Percentiles rank a stretch among this genome's conserved stretches.
Evolutionary conservation across 2,888 invertebrate species (phyloP).

Genomic region (Zeuzera pyrina): DNA sequence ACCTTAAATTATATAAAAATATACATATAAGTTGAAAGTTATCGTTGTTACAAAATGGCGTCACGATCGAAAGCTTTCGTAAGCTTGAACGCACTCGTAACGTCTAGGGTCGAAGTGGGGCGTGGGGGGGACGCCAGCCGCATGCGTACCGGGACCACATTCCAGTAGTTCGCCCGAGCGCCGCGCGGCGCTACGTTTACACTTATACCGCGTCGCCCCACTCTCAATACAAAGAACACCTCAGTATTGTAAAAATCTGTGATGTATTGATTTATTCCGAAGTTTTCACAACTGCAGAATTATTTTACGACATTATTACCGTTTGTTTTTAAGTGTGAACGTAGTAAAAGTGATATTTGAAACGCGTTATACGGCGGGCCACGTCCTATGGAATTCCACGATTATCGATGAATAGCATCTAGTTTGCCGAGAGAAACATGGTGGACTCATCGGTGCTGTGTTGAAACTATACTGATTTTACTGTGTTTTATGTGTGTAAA

Average conservation of each 20-base stretch:
- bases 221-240: constrained; percentile 67
- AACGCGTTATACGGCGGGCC: constrained; percentile 46
- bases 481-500: constrained; percentile 54
- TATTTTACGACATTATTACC: constrained; percentile 22
- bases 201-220: constrained; percentile 39
- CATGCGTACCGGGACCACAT: constrained; percentile 66
- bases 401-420: constrained; percentile 73
- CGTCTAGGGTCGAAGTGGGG: constrained; percentile 17
- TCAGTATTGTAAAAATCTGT: constrained; percentile 69
- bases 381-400: constrained; percentile 69
- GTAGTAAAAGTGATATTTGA: constrained; percentile 32
- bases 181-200: constrained; percentile 50
- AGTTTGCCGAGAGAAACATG: constrained; percentile 60
- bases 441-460: constrained; percentile 52
- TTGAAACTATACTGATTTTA: constrained; percentile 46
- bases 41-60: no score
- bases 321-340: constrained; percentile 27
- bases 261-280: constrained; percentile 72
- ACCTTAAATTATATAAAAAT: no score
- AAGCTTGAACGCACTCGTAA: constrained; percentile 51
- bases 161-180: constrained; percentile 61
- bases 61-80: constrained; percentile 30
- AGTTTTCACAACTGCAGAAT: constrained; percentile 47
- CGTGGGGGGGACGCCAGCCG: constrained; percentile 32
- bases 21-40: no score